Evolutionary conservation across 2,888 invertebrate species (phyloP), one percentile per base, ranked within the genome.

Genomic region (Subacronicta megacephala): DNA sequence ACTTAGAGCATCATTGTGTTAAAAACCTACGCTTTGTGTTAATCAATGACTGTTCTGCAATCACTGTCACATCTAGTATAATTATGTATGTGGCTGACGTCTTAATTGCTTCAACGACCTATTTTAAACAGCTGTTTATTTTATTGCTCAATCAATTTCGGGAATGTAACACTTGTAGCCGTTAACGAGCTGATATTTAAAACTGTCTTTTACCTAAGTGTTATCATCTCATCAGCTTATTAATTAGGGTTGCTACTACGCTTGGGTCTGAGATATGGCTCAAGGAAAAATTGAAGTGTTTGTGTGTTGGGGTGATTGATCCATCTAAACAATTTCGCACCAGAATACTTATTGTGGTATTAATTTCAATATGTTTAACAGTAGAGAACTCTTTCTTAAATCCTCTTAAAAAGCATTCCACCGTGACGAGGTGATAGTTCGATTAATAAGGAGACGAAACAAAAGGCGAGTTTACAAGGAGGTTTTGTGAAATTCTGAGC

Each of bases 91-190:
- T 16, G 40, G 51, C 43, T 43, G 47, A 54, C 64, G 35, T 58
- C 52, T 69, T 69, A 58, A 70, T 73, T 68, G 50, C 69, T 35
- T 7, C 18, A 31, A 23, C 44, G 40, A 17, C 59, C 52, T 49
- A 46, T 55, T 53, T 63, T 42, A 15, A 42, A 42, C 74, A 54
- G 54, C 54, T 73, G 57, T 73, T 56, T 51, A 51, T 67, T 68
- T 68, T 33, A 73, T 55, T 58, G 54, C 45, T 45, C 54, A 63
- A 62, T 70, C 29, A 37, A 56, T 61, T 57, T 57, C 13, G 36
- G 18, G n/a, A 52, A 57, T 49, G 45, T 40, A n/a, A 68, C 47
- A 54, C 73, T 47, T 46, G 47, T 49, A 59, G 49, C 49, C 38
- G 49, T 47, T 42, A 36, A 36, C 10, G 33, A 18, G 9, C 16